Conservation (phyloP, 2,797 vertebrate species). For the Monodelphis domestica region DNA sequence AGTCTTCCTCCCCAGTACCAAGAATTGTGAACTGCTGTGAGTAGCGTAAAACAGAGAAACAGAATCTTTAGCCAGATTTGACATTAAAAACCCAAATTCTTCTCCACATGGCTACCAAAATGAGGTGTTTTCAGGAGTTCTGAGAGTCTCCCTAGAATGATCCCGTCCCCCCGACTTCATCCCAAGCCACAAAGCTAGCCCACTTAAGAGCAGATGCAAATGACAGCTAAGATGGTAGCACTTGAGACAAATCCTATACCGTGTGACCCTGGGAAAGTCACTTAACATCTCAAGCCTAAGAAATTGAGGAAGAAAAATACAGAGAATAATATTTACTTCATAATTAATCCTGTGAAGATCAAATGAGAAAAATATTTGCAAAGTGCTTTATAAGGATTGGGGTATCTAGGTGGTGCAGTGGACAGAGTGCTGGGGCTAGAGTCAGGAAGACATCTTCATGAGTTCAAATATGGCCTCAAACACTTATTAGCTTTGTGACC, state of each 20-base stretch:
- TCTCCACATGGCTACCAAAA: not conserved
- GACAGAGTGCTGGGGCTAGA: too few species aligned
- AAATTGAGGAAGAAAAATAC: not conserved
- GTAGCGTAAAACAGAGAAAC: not conserved
- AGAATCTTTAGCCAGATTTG: not conserved
- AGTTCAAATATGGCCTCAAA: too few species aligned
- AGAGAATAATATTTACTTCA: not conserved
- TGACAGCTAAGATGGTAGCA: not conserved
- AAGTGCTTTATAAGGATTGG: too few species aligned
- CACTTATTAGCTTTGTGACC: too few species aligned
- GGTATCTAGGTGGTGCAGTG: too few species aligned
- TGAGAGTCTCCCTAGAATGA: not conserved
- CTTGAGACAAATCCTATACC: not conserved
- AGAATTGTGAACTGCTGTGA: not conserved
- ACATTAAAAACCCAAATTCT: not conserved
- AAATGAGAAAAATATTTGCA: not conserved
- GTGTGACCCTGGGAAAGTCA: not conserved
- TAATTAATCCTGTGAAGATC: not conserved
- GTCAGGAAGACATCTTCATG: too few species aligned
- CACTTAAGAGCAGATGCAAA: not conserved
- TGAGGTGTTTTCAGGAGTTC: not conserved
- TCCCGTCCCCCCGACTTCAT: not conserved
- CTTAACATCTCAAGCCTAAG: not conserved
- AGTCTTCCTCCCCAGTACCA: not conserved
- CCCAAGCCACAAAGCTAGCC: not conserved